Base-by-base conservation (phyloP, 2,113 vertebrate genomes). In the Upupa epops region DNA sequence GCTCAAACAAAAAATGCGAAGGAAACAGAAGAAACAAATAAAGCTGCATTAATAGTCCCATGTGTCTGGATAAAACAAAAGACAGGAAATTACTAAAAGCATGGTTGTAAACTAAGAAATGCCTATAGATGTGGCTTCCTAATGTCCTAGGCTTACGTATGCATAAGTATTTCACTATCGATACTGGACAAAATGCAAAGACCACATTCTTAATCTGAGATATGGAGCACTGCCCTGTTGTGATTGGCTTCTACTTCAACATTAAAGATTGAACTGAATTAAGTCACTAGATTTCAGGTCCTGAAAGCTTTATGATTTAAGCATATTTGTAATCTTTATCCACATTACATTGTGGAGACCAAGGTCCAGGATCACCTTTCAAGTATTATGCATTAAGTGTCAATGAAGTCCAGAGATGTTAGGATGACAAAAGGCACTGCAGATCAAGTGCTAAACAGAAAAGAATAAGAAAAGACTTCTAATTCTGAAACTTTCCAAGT, bases 21-120 rank as follows among this genome's bases (percentile, higher is more conserved):
- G 92, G 88, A 96, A 96, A 93, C 90, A 83, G 83, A 96, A 66
- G 73, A 51, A 58, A 93, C 86, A 94, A 94, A 95, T 94, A 95
- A 93, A 94, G 88, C 4, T 11, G 59, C 42, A 63, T 88, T 92
- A 84, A 82, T 84, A 86, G 83, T 89, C 77, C 83, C 86, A 59
- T 40, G 73, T 75, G 77, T 59, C 90, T 83, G 55, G 37, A 70
- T 90, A 72, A 95, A 93, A 96, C 77, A 90, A 89, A 92, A 95
- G 88, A 76, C 70, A 96, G 94, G 88, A 96, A 92, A 90, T 92
- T 92, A 86, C 93, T 82, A 37, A 75, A 91, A 93, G 28, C 58
- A 46, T 25, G 25, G 83, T 86, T 90, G 48, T 92, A 93, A 93
- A 92, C 51, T 78, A 46, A 76, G 82, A 95, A 88, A 94, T 92